Base-by-base conservation (phyloP, 1,140 invertebrate genomes). In the Pantala flavescens region DNA sequence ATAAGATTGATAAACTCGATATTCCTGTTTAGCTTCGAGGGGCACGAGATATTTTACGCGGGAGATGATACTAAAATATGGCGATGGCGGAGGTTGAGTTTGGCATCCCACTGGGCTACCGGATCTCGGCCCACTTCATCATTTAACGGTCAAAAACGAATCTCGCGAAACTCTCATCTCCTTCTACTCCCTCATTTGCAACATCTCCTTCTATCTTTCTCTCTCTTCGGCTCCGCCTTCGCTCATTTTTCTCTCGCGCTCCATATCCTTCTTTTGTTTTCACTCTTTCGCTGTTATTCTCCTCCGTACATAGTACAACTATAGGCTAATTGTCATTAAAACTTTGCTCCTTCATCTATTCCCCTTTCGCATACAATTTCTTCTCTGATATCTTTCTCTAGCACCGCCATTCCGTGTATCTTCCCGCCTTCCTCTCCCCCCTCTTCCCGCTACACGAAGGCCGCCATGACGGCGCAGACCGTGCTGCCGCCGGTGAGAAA, bases 381-480 rank as follows among this genome's bases (percentile, higher is more conserved):
- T 12, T 63, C n/a, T 3, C n/a, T 63, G 49, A 63, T 19, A 63
- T 7, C 49, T 63, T 21, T 3, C 49, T 63, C 49, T 63, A 16
- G 14, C 49, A 19, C 49, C n/a, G 49, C 14, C 49, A 63, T 63
- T 63, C 49, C 49, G 49, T 63, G 14, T 9, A 5, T 36, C n/a
- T 63, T 21, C 49, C n/a, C 49, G 49, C 49, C n/a, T 63, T 63
- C n/a, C 49, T 63, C n/a, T 19, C 49, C 14, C n/a, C 1, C 49
- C 49, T n/a, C 28, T 36, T 36, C 28, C 28, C 28, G 28, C 28
- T 36, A 5, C n/a, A n/a, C 49, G 16, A 21, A 63, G 16, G 49
- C n/a, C 49, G 49, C 49, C 49, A 63, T 63, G 49, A 63, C 49
- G n/a, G 49, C 28, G n/a, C 49, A 63, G 49, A 63, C 49, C 49